Evolutionary conservation across 1,140 invertebrate genomes (phyloP).

Genomic region (Scaptomyza graminum): DNA sequence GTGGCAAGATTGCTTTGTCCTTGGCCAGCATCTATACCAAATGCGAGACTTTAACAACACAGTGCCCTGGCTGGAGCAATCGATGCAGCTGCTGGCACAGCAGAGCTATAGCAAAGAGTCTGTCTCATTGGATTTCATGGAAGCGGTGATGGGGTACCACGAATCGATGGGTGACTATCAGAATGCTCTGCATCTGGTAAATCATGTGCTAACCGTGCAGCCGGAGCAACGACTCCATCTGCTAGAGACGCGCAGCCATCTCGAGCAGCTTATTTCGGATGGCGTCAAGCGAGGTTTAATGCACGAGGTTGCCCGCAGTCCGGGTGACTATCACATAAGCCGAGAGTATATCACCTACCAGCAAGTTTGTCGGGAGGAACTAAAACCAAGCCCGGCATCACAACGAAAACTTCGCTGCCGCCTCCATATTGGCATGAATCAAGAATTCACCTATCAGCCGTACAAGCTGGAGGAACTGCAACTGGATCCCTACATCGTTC

Average conservation of each 20-base stretch:
- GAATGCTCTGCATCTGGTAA: slow-evolving; percentile 93
- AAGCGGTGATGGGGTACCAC: slow-evolving; percentile 81
- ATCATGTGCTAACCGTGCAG: slow-evolving; percentile 92
- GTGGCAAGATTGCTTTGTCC: slow-evolving; percentile 97
- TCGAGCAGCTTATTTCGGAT: slow-evolving; percentile 61
- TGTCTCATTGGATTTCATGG: slow-evolving; percentile 70
- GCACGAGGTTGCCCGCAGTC: slow-evolving; percentile 46
- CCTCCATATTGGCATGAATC: slow-evolving; percentile 83
- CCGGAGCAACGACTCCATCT: slow-evolving; percentile 93
- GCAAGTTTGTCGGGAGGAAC: slow-evolving; percentile 93
- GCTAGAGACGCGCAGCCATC: slow-evolving; percentile 88
- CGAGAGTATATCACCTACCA: slow-evolving; percentile 87
- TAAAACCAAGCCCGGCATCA: slow-evolving; percentile 82
- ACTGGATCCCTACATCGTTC: slow-evolving; percentile 91
- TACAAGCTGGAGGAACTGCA: slow-evolving; percentile 94
- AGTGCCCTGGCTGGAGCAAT: slow-evolving; percentile 96
- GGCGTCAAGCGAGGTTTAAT: slow-evolving; percentile 65
- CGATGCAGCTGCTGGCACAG: slow-evolving; percentile 82
- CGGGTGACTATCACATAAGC: slow-evolving; percentile 61
- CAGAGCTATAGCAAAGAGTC: slow-evolving; percentile 55
- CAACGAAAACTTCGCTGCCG: slow-evolving; percentile 86
- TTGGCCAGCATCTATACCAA: slow-evolving; percentile 97
- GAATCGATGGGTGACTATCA: slow-evolving; percentile 94
- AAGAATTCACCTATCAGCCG: slow-evolving; percentile 90
- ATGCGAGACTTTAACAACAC: slow-evolving; percentile 96